A percentile compares a stretch with the other conserved stretches of the same genome.
Conservation (phyloP, 2,113 vertebrate genomes). For the Malaclemys terrapin region DNA sequence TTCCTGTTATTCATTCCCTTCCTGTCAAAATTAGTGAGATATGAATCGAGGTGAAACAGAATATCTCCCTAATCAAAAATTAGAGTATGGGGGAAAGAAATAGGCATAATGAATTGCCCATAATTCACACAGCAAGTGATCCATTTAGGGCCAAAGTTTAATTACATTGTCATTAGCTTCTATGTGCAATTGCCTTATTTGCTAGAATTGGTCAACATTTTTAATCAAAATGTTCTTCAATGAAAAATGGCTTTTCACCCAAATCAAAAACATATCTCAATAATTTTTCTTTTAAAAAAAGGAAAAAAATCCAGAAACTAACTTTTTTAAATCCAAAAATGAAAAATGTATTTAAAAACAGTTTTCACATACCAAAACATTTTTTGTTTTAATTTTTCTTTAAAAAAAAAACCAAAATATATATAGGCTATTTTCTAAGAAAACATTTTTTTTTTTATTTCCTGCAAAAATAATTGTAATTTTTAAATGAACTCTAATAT, state of each 20-base stretch:
- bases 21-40: constrained; percentile 46
- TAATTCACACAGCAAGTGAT: not conserved
- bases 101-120: not conserved
- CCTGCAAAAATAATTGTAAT: not conserved
- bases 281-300: too few relatives aligned
- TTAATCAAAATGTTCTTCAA: too few relatives aligned
- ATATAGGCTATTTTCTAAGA: not conserved
- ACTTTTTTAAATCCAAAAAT: not conserved
- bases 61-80: constrained; percentile 35
- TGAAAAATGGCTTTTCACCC: too few relatives aligned
- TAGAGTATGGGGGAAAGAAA: not conserved
- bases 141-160: not conserved
- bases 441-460: not conserved
- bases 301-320: not conserved
- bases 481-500: not conserved
- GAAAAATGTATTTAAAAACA: too few relatives aligned
- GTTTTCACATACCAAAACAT: too few relatives aligned
- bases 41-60: constrained; percentile 25
- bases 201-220: too few relatives aligned
- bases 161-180: not conserved
- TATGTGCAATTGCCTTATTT: too few relatives aligned
- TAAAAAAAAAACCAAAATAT: not conserved
- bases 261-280: too few relatives aligned
- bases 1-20: constrained; percentile 30
- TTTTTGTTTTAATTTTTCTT: not conserved